Percentiles rank a stretch among this genome's conserved stretches.
Evolutionary conservation across 2,797 vertebrate genomes (phyloP).

Genomic region (Epinephelus malabaricus): DNA sequence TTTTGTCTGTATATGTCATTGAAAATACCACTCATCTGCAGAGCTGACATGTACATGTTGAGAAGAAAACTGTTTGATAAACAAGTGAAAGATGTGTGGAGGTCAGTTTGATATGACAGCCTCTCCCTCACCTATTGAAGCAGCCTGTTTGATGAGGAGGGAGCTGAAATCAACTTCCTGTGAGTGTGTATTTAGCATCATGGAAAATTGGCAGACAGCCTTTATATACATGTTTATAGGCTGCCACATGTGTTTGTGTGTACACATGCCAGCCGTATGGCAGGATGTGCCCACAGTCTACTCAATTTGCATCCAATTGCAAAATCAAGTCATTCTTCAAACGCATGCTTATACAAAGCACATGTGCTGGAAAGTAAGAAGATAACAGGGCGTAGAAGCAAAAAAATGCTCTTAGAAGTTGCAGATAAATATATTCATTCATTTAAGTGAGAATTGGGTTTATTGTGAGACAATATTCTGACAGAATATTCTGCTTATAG

Average conservation of each 20-base stretch:
- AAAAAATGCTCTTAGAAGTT: too few species aligned
- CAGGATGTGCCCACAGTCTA: slow-evolving; percentile 34
- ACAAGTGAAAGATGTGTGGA: slow-evolving; percentile 43
- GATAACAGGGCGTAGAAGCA: background rate
- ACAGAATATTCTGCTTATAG: too few species aligned
- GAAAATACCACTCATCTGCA: slow-evolving; percentile 17
- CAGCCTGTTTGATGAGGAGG: slow-evolving; percentile 5
- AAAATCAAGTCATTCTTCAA: background rate
- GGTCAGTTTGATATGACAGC: slow-evolving; percentile 34
- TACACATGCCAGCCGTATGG: slow-evolving; percentile 23
- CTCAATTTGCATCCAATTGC: slow-evolving; percentile 29
- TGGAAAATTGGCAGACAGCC: slow-evolving; percentile 59
- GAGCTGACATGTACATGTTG: slow-evolving; percentile 40
- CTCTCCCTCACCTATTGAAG: background rate
- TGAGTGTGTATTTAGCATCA: slow-evolving; percentile 40
- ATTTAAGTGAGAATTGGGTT: too few species aligned
- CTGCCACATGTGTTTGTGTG: slow-evolving; percentile 34
- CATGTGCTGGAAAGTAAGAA: slow-evolving; percentile 13
- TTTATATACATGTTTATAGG: slow-evolving; percentile 48
- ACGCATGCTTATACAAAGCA: slow-evolving; percentile 22
- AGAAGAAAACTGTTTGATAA: slow-evolving; percentile 4
- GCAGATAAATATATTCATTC: too few species aligned
- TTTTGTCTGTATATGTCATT: slow-evolving; percentile 52
- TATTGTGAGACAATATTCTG: too few species aligned
- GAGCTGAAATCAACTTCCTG: slow-evolving; percentile 40